Conservation (phyloP, 2,888 invertebrate genomes). For the Chrysolina oricalcia region DNA sequence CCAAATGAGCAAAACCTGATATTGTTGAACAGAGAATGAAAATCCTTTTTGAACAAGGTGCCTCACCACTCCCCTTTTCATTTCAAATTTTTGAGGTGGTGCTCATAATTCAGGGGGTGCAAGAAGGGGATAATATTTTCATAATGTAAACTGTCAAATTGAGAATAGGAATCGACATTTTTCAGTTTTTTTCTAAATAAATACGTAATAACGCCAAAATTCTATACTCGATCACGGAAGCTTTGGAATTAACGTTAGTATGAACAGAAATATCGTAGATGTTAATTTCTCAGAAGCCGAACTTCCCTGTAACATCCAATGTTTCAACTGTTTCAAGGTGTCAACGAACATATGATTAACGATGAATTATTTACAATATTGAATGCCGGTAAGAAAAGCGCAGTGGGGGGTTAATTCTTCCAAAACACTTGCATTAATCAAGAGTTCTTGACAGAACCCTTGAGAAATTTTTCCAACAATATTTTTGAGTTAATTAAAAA, state of each 20-base stretch:
- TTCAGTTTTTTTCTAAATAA: too few species aligned
- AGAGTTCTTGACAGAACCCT: conserved; percentile 8
- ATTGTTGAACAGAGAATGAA: too few species aligned
- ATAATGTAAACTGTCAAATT: too few species aligned
- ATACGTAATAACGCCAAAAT: background rate
- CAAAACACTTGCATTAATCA: conserved; percentile 23
- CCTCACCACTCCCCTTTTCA: too few species aligned
- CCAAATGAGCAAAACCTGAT: too few species aligned
- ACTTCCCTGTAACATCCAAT: conserved; percentile 6
- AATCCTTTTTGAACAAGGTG: too few species aligned
- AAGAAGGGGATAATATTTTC: too few species aligned
- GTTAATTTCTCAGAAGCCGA: conserved; percentile 18
- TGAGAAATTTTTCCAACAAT: conserved; percentile 1
- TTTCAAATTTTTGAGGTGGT: too few species aligned
- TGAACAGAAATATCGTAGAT: background rate
- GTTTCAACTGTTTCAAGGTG: conserved; percentile 16
- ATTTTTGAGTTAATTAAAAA: background rate
- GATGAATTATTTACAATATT: conserved; percentile 23
- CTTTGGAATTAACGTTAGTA: background rate
- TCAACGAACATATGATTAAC: conserved; percentile 23
- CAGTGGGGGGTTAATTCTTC: conserved; percentile 19
- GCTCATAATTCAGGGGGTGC: too few species aligned
- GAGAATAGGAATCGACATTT: too few species aligned
- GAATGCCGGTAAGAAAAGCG: conserved; percentile 13
- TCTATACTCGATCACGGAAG: background rate